Base-by-base conservation (phyloP, 2,797 vertebrate genomes). In the Strix occidentalis region DNA sequence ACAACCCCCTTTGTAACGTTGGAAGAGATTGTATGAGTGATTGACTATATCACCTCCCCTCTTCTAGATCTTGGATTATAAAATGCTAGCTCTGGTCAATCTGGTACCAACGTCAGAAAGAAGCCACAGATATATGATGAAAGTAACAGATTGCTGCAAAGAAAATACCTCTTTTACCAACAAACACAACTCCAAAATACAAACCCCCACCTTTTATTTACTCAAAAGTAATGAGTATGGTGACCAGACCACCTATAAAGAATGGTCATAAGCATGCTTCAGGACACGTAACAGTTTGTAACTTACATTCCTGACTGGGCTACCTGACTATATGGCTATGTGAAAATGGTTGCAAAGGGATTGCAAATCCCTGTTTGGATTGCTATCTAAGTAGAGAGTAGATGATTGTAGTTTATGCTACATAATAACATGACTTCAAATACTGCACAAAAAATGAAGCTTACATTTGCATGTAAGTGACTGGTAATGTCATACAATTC, bases 391-490 rank as follows among this genome's bases (percentile, higher is more conserved):
- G 81, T 72, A 94, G 71, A 75, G 60, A 78, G 68, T 69, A 75
- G 82, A 72, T 96, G n/a, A 87, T 83, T 95, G 86, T 82, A 81
- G 87, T 93, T 95, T 93, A 83, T 8, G 10, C 86, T 82, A 58
- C 15, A 3, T 93, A 91, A 94, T 95, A 92, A 88, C 72, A 88
- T 71, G n/a, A 75, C 41, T 93, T 87, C 50, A 88, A 80, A 89
- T 84, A 23, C 64, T 78, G 46, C 85, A 87, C 75, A 57, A 94
- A 87, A 92, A 90, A 78, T 60, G 39, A 90, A 74, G 78, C 57
- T 94, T 84, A 81, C 51, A 91, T 97, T 96, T 96, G 74, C 93
- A 89, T 96, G 68, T 95, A 93, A 96, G 87, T 95, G 77, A 79
- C 83, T 97, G 68, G 54, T 93, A 92, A 94, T 94, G 87, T 91